These are phyloP conservation scores for Macrosteles quadrilineatus DNA, from an alignment of 1,140 invertebrate genomes.

Conservation along the genomic window DNA sequence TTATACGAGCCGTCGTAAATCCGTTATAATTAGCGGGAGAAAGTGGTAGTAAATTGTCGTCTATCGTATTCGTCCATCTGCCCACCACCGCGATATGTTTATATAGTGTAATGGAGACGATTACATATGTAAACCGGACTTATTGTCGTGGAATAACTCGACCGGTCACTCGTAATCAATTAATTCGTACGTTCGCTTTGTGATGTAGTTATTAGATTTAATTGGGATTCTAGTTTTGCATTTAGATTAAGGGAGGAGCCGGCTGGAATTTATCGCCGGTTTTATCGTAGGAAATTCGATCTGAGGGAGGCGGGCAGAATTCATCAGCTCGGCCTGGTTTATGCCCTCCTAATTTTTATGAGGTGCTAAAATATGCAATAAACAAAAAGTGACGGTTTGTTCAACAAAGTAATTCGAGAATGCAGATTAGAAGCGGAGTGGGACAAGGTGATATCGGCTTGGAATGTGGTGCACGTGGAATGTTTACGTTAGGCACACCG, in stretches of 20 bases:
- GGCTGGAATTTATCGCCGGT: background rate
- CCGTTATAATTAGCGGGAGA: slow-evolving; percentile 11
- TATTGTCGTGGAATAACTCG: too few species aligned
- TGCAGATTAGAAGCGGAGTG: too few species aligned
- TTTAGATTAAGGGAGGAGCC: slow-evolving; percentile 24
- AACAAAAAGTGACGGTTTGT: too few species aligned
- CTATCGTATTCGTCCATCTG: background rate
- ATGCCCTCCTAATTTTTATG: too few species aligned
- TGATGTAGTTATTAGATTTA: slow-evolving; percentile 23
- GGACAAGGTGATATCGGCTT: too few species aligned
- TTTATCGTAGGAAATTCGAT: slow-evolving; percentile 14
- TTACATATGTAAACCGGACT: background rate
- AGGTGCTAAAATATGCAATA: too few species aligned
- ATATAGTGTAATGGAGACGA: slow-evolving; percentile 11
- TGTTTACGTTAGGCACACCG: too few species aligned
- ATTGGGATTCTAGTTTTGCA: slow-evolving; percentile 24
- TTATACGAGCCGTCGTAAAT: slow-evolving; percentile 2
- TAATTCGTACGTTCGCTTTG: background rate
- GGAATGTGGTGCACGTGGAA: too few species aligned
- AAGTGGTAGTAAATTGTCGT: background rate
- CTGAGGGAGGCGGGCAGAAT: slow-evolving; percentile 3
- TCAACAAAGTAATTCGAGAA: too few species aligned
- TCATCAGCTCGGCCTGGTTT: slow-evolving; percentile 3
- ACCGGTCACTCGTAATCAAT: background rate
- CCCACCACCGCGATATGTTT: background rate